These are phyloP conservation scores for Catharus minimus DNA, from an alignment of 2,113 vertebrate genomes.

Conservation along the genomic window DNA sequence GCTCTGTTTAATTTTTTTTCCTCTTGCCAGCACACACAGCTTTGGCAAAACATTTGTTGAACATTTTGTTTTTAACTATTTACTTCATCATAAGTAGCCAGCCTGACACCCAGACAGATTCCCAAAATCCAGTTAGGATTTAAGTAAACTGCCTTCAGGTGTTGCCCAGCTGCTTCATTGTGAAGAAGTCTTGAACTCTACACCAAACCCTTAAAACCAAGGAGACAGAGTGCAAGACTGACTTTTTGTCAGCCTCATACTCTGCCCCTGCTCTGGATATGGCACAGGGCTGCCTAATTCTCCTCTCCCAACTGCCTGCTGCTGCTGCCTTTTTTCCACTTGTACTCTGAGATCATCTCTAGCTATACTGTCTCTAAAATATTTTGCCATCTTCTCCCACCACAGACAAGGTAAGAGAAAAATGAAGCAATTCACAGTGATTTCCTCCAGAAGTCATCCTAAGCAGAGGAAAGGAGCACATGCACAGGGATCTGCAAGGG, in stretches of 20 bases:
- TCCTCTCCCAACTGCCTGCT: background rate
- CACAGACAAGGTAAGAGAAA: background rate
- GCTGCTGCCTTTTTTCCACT: background rate
- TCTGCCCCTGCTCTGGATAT: background rate
- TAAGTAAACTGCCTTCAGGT: conserved; percentile 34
- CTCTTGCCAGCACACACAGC: background rate
- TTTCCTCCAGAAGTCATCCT: background rate
- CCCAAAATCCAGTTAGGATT: conserved; percentile 1
- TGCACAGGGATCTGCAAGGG: background rate
- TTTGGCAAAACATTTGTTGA: conserved; percentile 10
- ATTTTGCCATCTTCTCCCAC: background rate
- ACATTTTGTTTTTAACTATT: conserved; percentile 37
- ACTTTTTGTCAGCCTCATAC: background rate
- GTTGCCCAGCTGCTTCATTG: background rate
- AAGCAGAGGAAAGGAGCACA: background rate
- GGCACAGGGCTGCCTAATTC: background rate
- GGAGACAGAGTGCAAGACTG: background rate
- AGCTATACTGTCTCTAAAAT: background rate
- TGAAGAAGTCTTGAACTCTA: conserved; percentile 1
- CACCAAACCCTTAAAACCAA: background rate
- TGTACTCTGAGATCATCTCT: background rate
- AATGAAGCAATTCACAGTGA: background rate
- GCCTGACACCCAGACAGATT: conserved; percentile 24
- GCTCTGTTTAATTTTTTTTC: background rate
- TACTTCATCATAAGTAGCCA: conserved; percentile 31